These are phyloP conservation scores for Drosophila repletoides DNA, from an alignment of 1,140 invertebrate genomes.

Conservation along the genomic window DNA sequence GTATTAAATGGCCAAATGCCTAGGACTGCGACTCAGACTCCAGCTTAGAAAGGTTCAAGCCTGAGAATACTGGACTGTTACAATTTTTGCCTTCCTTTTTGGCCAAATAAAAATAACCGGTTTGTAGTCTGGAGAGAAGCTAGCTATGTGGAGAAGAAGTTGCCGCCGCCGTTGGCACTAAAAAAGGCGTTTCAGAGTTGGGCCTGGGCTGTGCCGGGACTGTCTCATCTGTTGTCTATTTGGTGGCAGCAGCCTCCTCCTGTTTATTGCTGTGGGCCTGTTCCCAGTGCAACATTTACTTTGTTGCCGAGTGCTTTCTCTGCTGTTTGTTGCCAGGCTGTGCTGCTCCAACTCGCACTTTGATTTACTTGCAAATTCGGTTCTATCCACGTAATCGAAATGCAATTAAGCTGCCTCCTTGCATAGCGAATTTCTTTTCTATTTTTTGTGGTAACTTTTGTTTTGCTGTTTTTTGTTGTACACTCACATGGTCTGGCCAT, in stretches of 20 bases:
- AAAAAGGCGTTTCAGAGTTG: slow-evolving; percentile 60
- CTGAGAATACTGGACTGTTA: slow-evolving; percentile 57
- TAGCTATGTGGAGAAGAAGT: neutral
- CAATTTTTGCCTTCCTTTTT: slow-evolving; percentile 45
- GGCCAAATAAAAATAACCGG: slow-evolving; percentile 46
- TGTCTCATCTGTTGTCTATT: slow-evolving; percentile 78
- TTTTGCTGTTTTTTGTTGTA: neutral
- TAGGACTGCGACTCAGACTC: slow-evolving; percentile 45
- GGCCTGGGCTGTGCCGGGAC: slow-evolving; percentile 36
- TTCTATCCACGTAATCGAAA: slow-evolving; percentile 71
- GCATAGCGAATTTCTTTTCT: slow-evolving; percentile 16
- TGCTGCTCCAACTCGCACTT: slow-evolving; percentile 25
- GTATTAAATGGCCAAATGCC: slow-evolving; percentile 72
- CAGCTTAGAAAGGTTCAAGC: slow-evolving; percentile 43
- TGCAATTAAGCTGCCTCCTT: slow-evolving; percentile 71
- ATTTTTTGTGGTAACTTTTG: slow-evolving; percentile 37
- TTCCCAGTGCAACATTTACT: slow-evolving; percentile 64
- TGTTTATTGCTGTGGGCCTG: slow-evolving; percentile 66
- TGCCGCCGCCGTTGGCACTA: slow-evolving; percentile 13
- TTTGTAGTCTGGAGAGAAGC: slow-evolving; percentile 28
- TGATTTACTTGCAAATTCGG: slow-evolving; percentile 59
- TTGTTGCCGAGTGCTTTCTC: slow-evolving; percentile 65
- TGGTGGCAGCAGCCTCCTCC: slow-evolving; percentile 51
- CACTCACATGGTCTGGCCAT: slow-evolving; percentile 47
- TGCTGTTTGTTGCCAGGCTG: slow-evolving; percentile 49